phyloP scores from a whole-genome alignment of 2,113 vertebrate genomes.

The Bos indicus region DNA sequence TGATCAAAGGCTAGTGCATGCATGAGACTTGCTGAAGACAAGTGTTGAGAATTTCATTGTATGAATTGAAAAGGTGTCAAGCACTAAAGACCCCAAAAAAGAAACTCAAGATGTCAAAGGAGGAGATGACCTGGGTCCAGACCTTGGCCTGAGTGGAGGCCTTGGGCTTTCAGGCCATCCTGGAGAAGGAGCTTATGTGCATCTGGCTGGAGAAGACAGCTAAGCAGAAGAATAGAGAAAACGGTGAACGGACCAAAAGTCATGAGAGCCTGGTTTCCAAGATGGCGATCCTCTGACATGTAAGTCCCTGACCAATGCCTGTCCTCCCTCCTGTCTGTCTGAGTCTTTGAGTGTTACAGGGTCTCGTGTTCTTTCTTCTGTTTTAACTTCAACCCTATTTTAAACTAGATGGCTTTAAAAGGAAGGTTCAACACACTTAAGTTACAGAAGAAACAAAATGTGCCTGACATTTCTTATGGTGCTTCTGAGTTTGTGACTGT shows the following conservation, averaged over 20 bases:
- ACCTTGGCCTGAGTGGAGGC: slow-evolving; percentile 78
- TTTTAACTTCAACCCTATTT: not conserved
- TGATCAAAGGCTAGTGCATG: slow-evolving; percentile 83
- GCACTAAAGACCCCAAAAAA: slow-evolving; percentile 87
- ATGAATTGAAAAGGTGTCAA: slow-evolving; percentile 85
- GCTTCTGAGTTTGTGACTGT: not conserved
- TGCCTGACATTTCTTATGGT: not conserved
- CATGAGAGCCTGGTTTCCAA: not conserved
- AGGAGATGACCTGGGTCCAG: slow-evolving; percentile 81
- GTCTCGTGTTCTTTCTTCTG: not conserved
- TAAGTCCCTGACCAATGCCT: too few species aligned
- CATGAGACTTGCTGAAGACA: slow-evolving; percentile 85
- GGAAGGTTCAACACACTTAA: not conserved
- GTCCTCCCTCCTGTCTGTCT: not conserved
- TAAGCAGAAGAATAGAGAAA: slow-evolving; percentile 73
- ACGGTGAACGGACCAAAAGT: too few species aligned
- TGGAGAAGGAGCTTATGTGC: slow-evolving; percentile 85
- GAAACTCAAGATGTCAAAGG: slow-evolving; percentile 84
- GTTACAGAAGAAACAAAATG: not conserved
- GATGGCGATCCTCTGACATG: not conserved
- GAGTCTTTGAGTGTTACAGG: not conserved
- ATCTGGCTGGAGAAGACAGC: slow-evolving; percentile 84
- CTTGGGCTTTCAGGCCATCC: slow-evolving; percentile 80
- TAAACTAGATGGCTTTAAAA: not conserved
- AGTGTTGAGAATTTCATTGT: slow-evolving; percentile 82